Conservation (phyloP, 2,113 vertebrate genomes). For the Megatriorchis doriae region DNA sequence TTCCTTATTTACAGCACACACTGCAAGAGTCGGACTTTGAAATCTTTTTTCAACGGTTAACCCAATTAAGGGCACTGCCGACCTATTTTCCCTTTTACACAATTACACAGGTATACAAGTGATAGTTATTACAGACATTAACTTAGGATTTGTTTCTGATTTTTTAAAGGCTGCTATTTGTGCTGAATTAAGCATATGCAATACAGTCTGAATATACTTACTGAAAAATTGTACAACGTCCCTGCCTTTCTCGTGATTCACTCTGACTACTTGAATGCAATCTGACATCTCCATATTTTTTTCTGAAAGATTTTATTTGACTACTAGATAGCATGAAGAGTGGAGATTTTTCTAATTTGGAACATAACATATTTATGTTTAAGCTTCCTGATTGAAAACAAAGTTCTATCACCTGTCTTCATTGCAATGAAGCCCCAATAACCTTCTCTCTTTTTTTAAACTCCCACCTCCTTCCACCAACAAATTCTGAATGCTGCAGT, state of each 20-base stretch:
- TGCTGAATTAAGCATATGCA: neutral
- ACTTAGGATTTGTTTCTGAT: neutral
- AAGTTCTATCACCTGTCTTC: slow-evolving; percentile 43
- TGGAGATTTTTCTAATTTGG: slow-evolving; percentile 20
- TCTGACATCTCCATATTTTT: slow-evolving; percentile 6
- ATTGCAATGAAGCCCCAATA: slow-evolving; percentile 10
- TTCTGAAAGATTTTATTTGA: slow-evolving; percentile 25
- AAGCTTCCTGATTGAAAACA: slow-evolving; percentile 46
- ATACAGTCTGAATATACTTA: neutral
- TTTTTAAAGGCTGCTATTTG: neutral
- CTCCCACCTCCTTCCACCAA: slow-evolving; percentile 13
- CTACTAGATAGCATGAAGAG: slow-evolving; percentile 8
- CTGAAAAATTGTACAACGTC: neutral
- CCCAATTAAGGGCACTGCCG: neutral
- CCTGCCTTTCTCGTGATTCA: neutral
- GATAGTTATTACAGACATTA: neutral
- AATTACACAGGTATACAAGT: neutral
- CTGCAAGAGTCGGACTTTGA: neutral
- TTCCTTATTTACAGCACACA: neutral
- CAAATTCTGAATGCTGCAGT: slow-evolving; percentile 63
- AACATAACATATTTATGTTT: slow-evolving; percentile 52
- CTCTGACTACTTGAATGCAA: slow-evolving; percentile 20
- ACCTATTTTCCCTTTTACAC: neutral
- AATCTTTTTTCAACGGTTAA: neutral
- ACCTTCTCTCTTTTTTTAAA: slow-evolving; percentile 29